These are phyloP conservation scores for Parnassius orleans DNA, from an alignment of 2,888 invertebrate species.

Conservation along the genomic window DNA sequence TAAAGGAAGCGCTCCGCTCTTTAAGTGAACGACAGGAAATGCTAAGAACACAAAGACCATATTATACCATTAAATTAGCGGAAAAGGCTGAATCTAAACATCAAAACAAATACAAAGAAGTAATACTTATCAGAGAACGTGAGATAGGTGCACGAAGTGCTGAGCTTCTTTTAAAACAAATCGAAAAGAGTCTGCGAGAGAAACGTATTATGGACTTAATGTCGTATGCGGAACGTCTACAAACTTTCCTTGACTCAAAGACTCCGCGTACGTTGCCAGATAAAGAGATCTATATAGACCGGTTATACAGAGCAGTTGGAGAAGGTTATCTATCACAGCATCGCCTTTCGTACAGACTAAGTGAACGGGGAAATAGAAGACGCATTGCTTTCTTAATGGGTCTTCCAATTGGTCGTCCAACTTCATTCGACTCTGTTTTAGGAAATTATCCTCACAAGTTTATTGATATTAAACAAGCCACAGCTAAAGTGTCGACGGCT, in stretches of 20 bases:
- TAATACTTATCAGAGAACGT: constrained; percentile 57
- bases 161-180: constrained; percentile 57
- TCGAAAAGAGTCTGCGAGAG: constrained; percentile 59
- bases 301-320: constrained; percentile 66
- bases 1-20: constrained; percentile 59
- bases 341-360: constrained; percentile 66
- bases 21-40: constrained; percentile 68
- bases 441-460: constrained; percentile 72
- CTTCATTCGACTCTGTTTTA: constrained; percentile 73
- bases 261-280: constrained; percentile 67
- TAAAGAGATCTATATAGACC: constrained; percentile 65
- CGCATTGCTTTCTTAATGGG: constrained; percentile 74
- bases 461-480: constrained; percentile 63
- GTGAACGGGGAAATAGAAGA: constrained; percentile 68
- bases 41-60: constrained; percentile 68
- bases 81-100: constrained; percentile 68
- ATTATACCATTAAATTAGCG: constrained; percentile 66
- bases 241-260: constrained; percentile 64
- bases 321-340: constrained; percentile 68
- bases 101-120: constrained; percentile 63
- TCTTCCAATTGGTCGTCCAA: constrained; percentile 61
- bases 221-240: constrained; percentile 70
- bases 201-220: constrained; percentile 65
- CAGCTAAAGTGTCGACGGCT: constrained; percentile 52
- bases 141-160: constrained; percentile 62